Base-by-base conservation (phyloP, 2,797 vertebrate genomes). In the Mus minutoides region DNA sequence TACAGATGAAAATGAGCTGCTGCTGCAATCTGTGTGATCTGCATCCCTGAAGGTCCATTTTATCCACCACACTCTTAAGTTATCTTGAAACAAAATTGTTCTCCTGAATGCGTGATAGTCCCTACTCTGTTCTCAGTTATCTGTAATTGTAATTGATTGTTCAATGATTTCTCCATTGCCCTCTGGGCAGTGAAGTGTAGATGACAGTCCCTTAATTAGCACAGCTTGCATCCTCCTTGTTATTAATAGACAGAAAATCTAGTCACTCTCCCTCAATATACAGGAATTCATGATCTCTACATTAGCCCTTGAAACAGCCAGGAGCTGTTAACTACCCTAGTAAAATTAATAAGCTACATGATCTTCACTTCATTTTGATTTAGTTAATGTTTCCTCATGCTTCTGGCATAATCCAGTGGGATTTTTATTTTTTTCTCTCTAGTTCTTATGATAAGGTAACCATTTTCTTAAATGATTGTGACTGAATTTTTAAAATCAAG, bases 231-330 rank as follows among this genome's bases (percentile, higher is more conserved):
- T 86, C 77, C 46, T 58, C 3, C 60, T 86, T 93, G n/a, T 95
- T 84, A 95, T 88, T 90, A 92, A 90, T 34, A 64, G 92, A 77
- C 17, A 49, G 78, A 67, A 94, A 92, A 96, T 95, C 80, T n/a
- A 93, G 80, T 93, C 88, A 83, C 62, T 88, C 7, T 90, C 13
- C 34, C 43, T 92, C 4, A 3, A 22, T 85, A 29, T 79, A 40
- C 9, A 90, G 62, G 34, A 93, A 94, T 92, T 91, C 93, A 78
- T 49, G 56, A 60, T 83, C 24, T 92, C 54, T 3, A 3, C 34
- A 60, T 31, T 14, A 73, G 62, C 54, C 96, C 62, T 94, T 92
- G 60, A 90, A 60, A 49, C 64, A 91, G 62, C 12, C 37, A 93
- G 37, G 84, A 82, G 71, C 77, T 90, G 34, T 90, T 95, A 82